Conservation (phyloP, 2,888 invertebrate genomes). For the Troilus luridus region DNA sequence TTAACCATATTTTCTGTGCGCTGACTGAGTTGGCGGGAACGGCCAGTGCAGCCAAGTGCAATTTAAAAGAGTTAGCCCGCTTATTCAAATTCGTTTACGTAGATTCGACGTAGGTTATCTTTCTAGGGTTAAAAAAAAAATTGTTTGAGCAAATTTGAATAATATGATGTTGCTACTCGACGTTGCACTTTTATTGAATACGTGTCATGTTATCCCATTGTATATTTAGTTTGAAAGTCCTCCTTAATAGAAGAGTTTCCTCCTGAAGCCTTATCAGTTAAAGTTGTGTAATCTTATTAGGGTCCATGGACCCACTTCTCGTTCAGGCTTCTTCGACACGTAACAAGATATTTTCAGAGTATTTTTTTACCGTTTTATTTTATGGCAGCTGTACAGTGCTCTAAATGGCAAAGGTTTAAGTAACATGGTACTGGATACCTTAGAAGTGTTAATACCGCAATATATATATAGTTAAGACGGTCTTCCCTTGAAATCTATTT, state of each 20-base stretch:
- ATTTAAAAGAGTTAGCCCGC: too few species aligned
- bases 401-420: conserved; percentile 13
- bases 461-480: neutral
- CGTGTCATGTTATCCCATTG: neutral
- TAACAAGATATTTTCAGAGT: conserved; percentile 25
- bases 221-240: neutral
- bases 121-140: too few species aligned
- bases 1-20: too few species aligned
- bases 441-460: conserved; percentile 25
- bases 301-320: neutral
- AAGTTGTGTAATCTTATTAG: conserved; percentile 29
- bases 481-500: conserved; percentile 5
- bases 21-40: too few species aligned
- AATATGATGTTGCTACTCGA: neutral
- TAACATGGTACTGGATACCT: neutral
- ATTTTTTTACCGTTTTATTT: neutral
- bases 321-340: conserved; percentile 25
- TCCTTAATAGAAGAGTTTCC: conserved; percentile 7
- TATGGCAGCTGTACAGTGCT: conserved; percentile 1
- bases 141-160: neutral
- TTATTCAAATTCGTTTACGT: too few species aligned
- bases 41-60: too few species aligned
- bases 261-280: conserved; percentile 7
- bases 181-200: neutral
- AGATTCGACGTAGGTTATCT: too few species aligned